phyloP scores from a whole-genome alignment of 2,113 vertebrate species.

The Dryoscopus gambensis region DNA sequence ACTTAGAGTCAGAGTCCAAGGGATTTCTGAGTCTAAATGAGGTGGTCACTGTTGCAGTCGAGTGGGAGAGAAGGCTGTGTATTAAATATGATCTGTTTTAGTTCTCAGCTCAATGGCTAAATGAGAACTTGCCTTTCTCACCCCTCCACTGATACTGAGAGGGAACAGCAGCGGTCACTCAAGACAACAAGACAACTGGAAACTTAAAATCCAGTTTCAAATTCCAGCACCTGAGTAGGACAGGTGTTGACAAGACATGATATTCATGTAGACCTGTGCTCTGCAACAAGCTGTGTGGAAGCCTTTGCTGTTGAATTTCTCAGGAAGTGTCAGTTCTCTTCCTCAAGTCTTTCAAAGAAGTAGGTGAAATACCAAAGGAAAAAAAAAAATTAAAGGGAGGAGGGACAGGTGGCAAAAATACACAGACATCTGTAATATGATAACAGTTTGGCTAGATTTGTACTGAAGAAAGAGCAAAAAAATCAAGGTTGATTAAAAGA shows the following conservation, averaged over 20 bases:
- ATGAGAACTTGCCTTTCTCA: neutral
- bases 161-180: neutral
- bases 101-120: neutral
- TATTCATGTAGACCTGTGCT: neutral
- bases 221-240: neutral
- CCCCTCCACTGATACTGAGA: neutral
- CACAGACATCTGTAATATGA: constrained; percentile 1
- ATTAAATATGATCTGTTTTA: neutral
- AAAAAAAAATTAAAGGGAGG: neutral
- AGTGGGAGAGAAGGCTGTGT: neutral
- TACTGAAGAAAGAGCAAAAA: neutral
- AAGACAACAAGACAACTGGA: neutral
- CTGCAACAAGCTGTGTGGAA: neutral
- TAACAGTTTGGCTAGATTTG: constrained; percentile 22
- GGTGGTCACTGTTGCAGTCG: neutral
- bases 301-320: neutral
- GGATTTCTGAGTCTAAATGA: neutral
- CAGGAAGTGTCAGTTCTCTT: neutral
- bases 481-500: constrained; percentile 59
- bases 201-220: neutral
- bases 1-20: neutral
- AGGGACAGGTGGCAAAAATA: neutral
- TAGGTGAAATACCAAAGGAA: neutral
- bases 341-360: neutral
- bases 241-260: neutral